Conservation (phyloP, 2,888 invertebrate species). For the Macrophya alboannulata region DNA sequence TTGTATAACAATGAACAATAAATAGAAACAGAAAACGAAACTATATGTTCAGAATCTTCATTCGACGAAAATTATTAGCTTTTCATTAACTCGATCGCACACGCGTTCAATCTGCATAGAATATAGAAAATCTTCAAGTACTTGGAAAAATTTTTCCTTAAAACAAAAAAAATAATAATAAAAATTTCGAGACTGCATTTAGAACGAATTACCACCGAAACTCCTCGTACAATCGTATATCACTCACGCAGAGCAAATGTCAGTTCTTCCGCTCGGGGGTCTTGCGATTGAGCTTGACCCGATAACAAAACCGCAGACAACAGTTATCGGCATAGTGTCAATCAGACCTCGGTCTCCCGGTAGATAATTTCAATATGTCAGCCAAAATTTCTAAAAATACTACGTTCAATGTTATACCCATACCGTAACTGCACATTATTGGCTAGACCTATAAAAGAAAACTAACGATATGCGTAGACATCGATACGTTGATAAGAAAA, state of each 20-base stretch:
- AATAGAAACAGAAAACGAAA: neutral
- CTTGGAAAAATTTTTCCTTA: too few relatives aligned
- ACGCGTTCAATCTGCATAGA: too few relatives aligned
- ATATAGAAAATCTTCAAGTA: too few relatives aligned
- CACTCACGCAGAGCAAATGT: constrained; percentile 17
- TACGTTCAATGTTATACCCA: neutral
- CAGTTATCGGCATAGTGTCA: constrained; percentile 30
- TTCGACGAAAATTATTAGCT: neutral
- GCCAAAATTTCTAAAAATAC: neutral
- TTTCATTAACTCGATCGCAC: neutral
- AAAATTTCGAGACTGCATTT: neutral
- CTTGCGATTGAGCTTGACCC: constrained; percentile 22
- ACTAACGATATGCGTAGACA: neutral
- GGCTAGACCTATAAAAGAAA: neutral
- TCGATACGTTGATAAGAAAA: too few relatives aligned
- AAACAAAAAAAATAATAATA: neutral
- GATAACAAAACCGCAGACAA: constrained; percentile 32
- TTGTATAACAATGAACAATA: neutral
- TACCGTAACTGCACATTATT: neutral
- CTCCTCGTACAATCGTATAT: neutral
- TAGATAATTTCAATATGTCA: constrained; percentile 22
- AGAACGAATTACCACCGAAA: neutral
- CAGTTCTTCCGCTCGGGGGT: constrained; percentile 40
- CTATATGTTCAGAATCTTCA: neutral
- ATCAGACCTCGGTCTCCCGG: neutral